phyloP scores from a whole-genome alignment of 2,888 invertebrate species.

The Gibbula magus region DNA sequence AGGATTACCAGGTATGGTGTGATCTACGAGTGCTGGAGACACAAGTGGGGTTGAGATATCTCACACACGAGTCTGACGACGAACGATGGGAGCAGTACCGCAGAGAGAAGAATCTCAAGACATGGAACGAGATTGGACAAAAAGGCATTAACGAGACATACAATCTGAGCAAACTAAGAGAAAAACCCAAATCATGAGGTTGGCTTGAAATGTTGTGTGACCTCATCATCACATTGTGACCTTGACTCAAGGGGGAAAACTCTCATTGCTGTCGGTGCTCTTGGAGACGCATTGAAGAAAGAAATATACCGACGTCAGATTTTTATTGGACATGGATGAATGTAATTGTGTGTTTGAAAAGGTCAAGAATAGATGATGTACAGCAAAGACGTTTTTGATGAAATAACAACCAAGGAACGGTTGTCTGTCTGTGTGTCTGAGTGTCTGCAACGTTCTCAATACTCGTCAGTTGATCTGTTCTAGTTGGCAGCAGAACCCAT shows the following conservation, averaged over 20 bases:
- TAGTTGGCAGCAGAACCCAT: no score
- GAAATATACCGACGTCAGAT: no score
- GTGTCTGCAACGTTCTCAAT: no score
- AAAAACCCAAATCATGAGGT: conserved; percentile 36
- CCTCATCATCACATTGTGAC: conserved; percentile 1
- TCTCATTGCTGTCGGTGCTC: no score
- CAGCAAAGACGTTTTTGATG: no score
- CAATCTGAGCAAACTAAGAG: conserved; percentile 65
- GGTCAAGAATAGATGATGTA: no score
- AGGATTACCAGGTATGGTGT: conserved; percentile 94
- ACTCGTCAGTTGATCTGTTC: no score
- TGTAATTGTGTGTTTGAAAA: no score
- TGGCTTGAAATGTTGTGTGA: neutral
- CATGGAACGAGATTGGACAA: conserved; percentile 71
- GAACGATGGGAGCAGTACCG: conserved; percentile 87
- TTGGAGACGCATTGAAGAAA: no score
- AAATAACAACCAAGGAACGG: no score
- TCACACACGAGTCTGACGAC: conserved; percentile 95
- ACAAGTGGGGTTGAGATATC: conserved; percentile 84
- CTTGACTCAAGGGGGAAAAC: neutral
- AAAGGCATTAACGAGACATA: conserved; percentile 70
- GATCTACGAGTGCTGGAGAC: conserved; percentile 92
- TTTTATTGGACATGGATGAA: no score
- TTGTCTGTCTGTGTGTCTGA: no score
- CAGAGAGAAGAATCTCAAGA: conserved; percentile 74